Percentiles rank a stretch among this genome's conserved stretches.
phyloP scores from a whole-genome alignment of 2,797 vertebrate species.

The Acanthiza pusilla region DNA sequence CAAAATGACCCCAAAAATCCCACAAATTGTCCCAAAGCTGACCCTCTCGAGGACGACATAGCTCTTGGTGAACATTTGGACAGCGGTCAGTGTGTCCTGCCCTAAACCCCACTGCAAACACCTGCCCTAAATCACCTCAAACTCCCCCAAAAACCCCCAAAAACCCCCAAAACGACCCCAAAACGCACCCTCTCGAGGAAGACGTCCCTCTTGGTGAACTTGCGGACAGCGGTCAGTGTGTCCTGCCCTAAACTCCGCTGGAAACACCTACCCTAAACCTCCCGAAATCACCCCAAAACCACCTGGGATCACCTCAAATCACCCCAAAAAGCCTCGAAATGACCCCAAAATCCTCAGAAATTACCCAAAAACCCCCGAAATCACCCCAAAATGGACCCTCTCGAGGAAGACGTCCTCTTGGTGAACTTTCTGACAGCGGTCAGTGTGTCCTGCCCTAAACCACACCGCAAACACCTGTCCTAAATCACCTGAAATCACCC shows the following conservation, averaged over 20 bases:
- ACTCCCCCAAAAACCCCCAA: too few species aligned
- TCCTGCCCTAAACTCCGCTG: constrained; percentile 92
- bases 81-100: constrained; percentile 92
- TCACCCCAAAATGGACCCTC: constrained; percentile 55
- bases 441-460: background rate
- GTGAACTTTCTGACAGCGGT: too few species aligned
- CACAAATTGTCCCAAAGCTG: too few species aligned
- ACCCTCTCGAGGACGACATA: constrained; percentile 92
- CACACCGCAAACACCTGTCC: too few species aligned
- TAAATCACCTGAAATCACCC: too few species aligned
- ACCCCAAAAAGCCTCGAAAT: too few species aligned
- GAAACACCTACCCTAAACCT: too few species aligned
- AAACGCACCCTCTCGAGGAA: constrained; percentile 83
- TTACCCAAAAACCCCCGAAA: too few species aligned
- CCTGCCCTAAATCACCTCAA: too few species aligned
- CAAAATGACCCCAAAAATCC: background rate
- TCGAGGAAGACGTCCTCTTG: constrained; percentile 46
- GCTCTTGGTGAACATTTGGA: constrained; percentile 94
- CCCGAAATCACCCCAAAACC: background rate
- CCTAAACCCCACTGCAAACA: constrained; percentile 83
- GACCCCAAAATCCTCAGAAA: too few species aligned
- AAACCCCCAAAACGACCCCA: background rate
- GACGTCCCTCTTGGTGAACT: constrained; percentile 94
- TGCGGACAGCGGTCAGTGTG: constrained; percentile 91
- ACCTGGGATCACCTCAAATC: too few species aligned